phyloP scores from a whole-genome alignment of 2,113 vertebrate species.

The Terrapene triunguis region DNA sequence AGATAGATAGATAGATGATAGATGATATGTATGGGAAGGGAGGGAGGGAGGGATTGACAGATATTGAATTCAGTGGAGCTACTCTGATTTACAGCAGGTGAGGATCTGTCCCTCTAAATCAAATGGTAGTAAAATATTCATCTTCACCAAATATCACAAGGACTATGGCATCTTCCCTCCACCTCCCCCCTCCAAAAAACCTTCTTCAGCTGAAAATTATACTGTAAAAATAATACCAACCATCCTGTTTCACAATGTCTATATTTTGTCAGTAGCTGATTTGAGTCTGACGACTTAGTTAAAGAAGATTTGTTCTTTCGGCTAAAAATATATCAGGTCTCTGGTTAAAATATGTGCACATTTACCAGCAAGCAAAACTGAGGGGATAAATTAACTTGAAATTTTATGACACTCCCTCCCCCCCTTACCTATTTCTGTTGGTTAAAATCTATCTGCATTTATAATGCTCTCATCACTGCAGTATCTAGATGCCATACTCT shows the following conservation, averaged over 20 bases:
- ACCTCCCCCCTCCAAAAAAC: accelerated
- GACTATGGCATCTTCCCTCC: neutral
- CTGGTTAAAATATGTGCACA: slow-evolving; percentile 1
- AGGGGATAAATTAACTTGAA: neutral
- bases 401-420: neutral
- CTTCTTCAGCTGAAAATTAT: slow-evolving; percentile 5
- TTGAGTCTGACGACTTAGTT: slow-evolving; percentile 8
- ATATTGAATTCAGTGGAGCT: neutral
- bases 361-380: slow-evolving; percentile 6
- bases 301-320: slow-evolving; percentile 46
- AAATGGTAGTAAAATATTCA: neutral
- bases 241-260: slow-evolving; percentile 25
- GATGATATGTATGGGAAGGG: neutral
- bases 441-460: neutral
- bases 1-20: neutral
- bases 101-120: neutral
- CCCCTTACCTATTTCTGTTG: neutral
- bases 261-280: slow-evolving; percentile 55
- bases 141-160: neutral
- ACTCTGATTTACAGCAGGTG: neutral
- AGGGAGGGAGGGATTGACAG: neutral
- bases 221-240: neutral
- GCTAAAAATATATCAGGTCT: slow-evolving; percentile 39
- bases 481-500: neutral
- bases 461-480: accelerated